Conservation (phyloP, 2,888 invertebrate genomes). For the Amaurobius ferox region DNA sequence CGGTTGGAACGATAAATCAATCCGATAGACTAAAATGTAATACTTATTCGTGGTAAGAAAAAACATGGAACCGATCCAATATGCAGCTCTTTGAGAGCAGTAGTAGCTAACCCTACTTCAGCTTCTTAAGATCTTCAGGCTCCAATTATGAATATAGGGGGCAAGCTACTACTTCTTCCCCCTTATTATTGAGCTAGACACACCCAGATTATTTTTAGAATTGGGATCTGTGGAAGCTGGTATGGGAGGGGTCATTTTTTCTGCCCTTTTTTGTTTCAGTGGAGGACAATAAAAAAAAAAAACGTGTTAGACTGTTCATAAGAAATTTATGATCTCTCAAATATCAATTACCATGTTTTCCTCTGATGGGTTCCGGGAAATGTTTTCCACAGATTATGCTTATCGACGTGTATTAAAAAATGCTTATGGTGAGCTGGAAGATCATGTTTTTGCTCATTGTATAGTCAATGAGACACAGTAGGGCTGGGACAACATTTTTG, state of each 20-base stretch:
- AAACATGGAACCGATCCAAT: not conserved
- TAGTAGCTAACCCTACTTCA: not conserved
- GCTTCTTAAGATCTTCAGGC: slow-evolving; percentile 4
- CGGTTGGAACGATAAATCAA: not conserved
- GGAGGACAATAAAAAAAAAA: not conserved
- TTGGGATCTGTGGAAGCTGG: not conserved
- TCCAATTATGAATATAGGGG: not conserved
- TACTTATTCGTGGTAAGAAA: not conserved
- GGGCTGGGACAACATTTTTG: no score
- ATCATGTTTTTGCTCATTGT: no score
- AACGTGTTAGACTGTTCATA: not conserved
- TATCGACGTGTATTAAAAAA: no score
- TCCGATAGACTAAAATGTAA: not conserved
- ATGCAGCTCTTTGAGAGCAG: not conserved
- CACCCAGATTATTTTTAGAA: slow-evolving; percentile 6
- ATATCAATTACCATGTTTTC: slow-evolving; percentile 1
- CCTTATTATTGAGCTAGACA: not conserved
- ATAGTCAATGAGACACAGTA: no score
- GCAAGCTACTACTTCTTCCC: not conserved
- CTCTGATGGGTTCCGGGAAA: no score
- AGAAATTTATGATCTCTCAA: not conserved
- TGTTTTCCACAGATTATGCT: no score
- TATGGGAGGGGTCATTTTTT: not conserved
- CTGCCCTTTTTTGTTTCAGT: not conserved
- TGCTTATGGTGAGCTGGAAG: no score